phyloP scores from a whole-genome alignment of 2,888 invertebrate genomes.

The Papilio gigon region DNA sequence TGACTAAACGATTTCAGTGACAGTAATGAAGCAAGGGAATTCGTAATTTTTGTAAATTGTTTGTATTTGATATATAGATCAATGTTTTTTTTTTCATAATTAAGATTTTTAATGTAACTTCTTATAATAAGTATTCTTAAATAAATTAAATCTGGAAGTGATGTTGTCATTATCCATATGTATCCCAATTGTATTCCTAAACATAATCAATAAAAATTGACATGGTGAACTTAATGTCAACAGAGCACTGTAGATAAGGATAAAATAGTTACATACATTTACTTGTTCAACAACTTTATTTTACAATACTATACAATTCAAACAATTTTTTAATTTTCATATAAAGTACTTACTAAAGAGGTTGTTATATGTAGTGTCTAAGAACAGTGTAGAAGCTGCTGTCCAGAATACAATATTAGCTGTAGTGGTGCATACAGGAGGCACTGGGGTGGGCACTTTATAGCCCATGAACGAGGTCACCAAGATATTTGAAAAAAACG shows the following conservation, averaged over 20 bases:
- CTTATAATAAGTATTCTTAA: conserved; percentile 70
- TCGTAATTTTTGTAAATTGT: conserved; percentile 41
- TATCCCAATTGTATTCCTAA: not conserved
- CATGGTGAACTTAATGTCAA: conserved; percentile 36
- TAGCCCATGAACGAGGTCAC: too few species aligned
- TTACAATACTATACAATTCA: not conserved
- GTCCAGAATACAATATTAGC: too few species aligned
- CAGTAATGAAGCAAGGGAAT: conserved; percentile 32
- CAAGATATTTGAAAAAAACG: too few species aligned
- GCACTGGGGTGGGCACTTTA: too few species aligned
- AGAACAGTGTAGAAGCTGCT: too few species aligned
- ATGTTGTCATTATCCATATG: conserved; percentile 43
- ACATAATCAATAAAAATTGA: conserved; percentile 13
- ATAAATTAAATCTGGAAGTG: conserved; percentile 72
- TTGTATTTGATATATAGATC: conserved; percentile 48
- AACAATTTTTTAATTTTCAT: not conserved
- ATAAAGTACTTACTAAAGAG: too few species aligned
- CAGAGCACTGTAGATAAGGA: conserved; percentile 3
- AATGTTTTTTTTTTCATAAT: conserved; percentile 59
- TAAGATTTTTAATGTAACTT: conserved; percentile 68
- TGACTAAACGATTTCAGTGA: conserved; percentile 35
- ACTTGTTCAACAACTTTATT: conserved; percentile 7
- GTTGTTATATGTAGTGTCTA: too few species aligned
- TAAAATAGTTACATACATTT: conserved; percentile 6
- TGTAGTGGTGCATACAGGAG: too few species aligned